Evolutionary conservation across 2,797 vertebrate species (phyloP), one percentile per base, ranked within the genome.

Genomic region (Anisognathus igniventris): DNA sequence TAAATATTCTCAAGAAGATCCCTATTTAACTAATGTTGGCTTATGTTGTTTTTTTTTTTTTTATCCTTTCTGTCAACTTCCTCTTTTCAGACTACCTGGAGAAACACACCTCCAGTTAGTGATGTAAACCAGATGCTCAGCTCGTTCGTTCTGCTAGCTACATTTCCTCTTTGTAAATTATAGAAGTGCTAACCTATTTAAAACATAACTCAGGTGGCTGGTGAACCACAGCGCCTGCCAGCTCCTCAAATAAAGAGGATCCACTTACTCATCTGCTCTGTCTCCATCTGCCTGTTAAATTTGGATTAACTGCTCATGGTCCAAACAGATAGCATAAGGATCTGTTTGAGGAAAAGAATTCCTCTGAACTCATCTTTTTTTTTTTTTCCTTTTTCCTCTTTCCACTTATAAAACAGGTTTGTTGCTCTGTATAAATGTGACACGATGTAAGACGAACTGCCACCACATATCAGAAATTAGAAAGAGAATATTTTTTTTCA

Each of bases 141-240:
- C 61, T 92, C 25, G 4, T 89, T 97, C 51, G 0, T 92, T 96
- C 77, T 88, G 40, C 78, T 95, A 95, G 91, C 79, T 96, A 66
- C 66, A 90, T 95, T 95, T 96, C 88, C 78, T 84, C 86, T 97
- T 94, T 91, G 90, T 94, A 96, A 97, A 97, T 56, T 90, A 93
- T 92, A 60, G 50, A 94, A 93, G 50, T 94, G 86, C 72, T 97
- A 96, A 96, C 95, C 93, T 96, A 96, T 97, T 97, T 97, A 96
- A 97, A 95, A 89, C 96, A 96, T 98, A 97, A 97, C 96, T 98
- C 97, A 97, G 88, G 65, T 96, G 94, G 31, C 60, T 97, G 91
- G 94, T 68, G 93, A 98, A 95, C 96, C 97, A 97, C 92, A 95
- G 64, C 80, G 33, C 86, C 95, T 96, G 90, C 92, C 93, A 97